phyloP scores from a whole-genome alignment of 1,140 invertebrate species.

The Drosophila setifemur region DNA sequence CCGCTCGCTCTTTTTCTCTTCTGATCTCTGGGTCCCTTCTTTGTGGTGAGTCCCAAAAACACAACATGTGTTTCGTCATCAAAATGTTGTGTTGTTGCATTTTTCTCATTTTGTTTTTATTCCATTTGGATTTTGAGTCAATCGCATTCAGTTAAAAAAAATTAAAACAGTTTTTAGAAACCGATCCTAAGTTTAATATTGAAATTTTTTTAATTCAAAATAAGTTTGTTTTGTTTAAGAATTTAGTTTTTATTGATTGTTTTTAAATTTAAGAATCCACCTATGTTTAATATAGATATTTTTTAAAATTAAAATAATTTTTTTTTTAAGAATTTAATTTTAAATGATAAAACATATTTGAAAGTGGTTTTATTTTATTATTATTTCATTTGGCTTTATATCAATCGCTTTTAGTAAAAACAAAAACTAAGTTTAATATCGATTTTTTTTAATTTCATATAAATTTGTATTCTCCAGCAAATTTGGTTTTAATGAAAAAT shows the following conservation, averaged over 20 bases:
- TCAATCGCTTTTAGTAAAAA: neutral
- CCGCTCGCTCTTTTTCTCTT: slow-evolving; percentile 8
- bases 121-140: neutral
- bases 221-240: no score
- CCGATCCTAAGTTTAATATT: no score
- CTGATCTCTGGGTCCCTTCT: slow-evolving; percentile 6
- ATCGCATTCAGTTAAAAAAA: neutral
- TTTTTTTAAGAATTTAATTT: neutral
- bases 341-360: no score
- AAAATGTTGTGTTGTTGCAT: slow-evolving; percentile 60
- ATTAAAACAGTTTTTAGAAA: neutral
- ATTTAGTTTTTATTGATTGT: neutral
- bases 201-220: neutral
- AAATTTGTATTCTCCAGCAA: no score
- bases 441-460: neutral
- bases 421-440: neutral
- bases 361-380: slow-evolving; percentile 39
- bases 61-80: slow-evolving; percentile 81
- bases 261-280: no score
- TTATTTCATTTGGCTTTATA: slow-evolving; percentile 3
- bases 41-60: slow-evolving; percentile 28
- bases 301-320: neutral
- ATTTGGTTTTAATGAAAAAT: no score
- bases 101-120: slow-evolving; percentile 44
- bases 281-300: no score